Percentiles rank a stretch among this genome's conserved stretches.
These are phyloP conservation scores for Himalopsyche anomala DNA, from an alignment of 2,888 invertebrate species.

Conservation along the genomic window DNA sequence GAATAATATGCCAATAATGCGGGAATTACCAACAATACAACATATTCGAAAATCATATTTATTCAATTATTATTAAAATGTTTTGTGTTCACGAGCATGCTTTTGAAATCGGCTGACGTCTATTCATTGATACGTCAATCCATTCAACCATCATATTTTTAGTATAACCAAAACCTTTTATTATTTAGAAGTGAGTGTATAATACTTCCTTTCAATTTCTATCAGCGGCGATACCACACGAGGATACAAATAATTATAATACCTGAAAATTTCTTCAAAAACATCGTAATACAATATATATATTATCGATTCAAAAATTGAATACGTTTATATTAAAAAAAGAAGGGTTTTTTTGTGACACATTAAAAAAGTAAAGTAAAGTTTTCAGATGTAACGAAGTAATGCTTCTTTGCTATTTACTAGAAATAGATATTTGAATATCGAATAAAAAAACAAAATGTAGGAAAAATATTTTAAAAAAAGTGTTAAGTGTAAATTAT, in stretches of 20 bases:
- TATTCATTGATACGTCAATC: constrained; percentile 31
- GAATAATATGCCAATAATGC: constrained; percentile 40
- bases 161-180: constrained; percentile 4
- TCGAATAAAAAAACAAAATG: too few species aligned
- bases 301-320: too few species aligned
- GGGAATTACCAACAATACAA: constrained; percentile 38
- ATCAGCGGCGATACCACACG: not conserved
- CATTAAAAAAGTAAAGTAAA: too few species aligned
- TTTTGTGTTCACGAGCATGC: constrained; percentile 13
- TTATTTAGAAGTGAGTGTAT: not conserved
- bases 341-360: too few species aligned
- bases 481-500: too few species aligned
- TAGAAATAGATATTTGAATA: too few species aligned
- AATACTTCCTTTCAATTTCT: constrained; percentile 28
- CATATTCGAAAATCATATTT: constrained; percentile 40
- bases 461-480: too few species aligned
- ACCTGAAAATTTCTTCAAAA: too few species aligned
- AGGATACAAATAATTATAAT: not conserved
- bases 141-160: constrained; percentile 37
- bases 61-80: constrained; percentile 30
- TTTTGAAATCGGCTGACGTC: constrained; percentile 37
- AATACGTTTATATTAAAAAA: too few species aligned
- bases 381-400: too few species aligned
- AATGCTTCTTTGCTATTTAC: too few species aligned
- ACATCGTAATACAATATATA: too few species aligned